A percentile compares a stretch with the other conserved stretches of the same genome.
phyloP scores from a whole-genome alignment of 1,140 invertebrate species.

The Eueides isabella region DNA sequence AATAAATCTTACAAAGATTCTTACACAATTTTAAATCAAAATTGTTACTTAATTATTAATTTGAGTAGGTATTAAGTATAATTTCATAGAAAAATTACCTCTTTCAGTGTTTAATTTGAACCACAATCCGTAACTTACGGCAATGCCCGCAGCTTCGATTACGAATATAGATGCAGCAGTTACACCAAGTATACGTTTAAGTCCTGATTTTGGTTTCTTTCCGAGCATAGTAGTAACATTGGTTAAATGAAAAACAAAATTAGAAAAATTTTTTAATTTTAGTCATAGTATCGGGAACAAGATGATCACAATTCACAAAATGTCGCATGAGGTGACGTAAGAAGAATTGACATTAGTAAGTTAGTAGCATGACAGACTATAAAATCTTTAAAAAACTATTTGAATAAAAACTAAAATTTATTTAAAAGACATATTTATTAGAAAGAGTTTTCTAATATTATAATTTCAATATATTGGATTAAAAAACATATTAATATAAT shows the following conservation, averaged over 20 bases:
- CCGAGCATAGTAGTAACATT: slow-evolving; percentile 82
- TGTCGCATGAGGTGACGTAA: slow-evolving; percentile 59
- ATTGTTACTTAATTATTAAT: neutral
- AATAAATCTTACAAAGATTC: too few relatives aligned
- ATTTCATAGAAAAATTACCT: slow-evolving; percentile 69
- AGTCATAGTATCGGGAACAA: neutral
- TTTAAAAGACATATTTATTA: too few relatives aligned
- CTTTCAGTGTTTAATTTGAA: slow-evolving; percentile 84
- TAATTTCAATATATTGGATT: too few relatives aligned
- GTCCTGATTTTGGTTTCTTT: slow-evolving; percentile 82
- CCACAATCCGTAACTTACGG: slow-evolving; percentile 83
- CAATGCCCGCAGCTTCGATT: slow-evolving; percentile 81
- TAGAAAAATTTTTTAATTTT: neutral
- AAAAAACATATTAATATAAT: too few relatives aligned
- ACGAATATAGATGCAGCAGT: slow-evolving; percentile 81
- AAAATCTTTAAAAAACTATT: neutral
- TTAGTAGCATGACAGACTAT: slow-evolving; percentile 26
- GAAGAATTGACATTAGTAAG: slow-evolving; percentile 29
- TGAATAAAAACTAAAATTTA: too few relatives aligned
- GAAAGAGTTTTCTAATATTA: too few relatives aligned
- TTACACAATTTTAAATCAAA: neutral
- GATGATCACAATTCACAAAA: slow-evolving; percentile 43
- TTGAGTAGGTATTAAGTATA: slow-evolving; percentile 27
- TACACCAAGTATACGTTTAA: slow-evolving; percentile 79
- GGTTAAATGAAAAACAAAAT: neutral